These are phyloP conservation scores for Noctua fimbriata DNA, from an alignment of 2,888 invertebrate genomes.

Conservation along the genomic window DNA sequence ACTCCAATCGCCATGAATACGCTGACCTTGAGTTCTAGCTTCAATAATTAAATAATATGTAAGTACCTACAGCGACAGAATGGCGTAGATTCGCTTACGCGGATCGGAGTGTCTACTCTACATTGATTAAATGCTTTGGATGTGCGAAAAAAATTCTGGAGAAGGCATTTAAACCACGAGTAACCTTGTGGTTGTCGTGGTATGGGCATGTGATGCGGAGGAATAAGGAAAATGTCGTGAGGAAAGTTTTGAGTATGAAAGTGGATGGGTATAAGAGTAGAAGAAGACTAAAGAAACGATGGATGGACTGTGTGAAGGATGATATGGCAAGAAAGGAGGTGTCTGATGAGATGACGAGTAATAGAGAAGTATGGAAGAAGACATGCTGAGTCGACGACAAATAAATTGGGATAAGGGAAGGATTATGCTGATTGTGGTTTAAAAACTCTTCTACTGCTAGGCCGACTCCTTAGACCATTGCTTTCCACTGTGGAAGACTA, in stretches of 20 bases:
- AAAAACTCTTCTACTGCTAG: background rate
- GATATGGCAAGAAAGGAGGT: no score
- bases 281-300: no score
- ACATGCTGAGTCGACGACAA: background rate
- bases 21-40: background rate
- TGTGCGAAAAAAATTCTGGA: constrained; percentile 22
- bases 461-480: background rate
- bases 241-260: no score
- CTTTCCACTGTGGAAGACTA: background rate
- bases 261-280: no score
- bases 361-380: background rate
- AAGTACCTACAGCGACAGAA: background rate
- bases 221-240: no score
- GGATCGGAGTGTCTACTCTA: background rate
- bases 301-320: no score
- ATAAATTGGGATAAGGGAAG: background rate
- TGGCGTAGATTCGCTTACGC: constrained; percentile 1
- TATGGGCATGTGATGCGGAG: no score
- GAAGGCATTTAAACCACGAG: background rate
- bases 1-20: background rate
- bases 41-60: background rate
- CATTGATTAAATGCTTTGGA: constrained; percentile 8
- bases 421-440: background rate
- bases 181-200: no score
- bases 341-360: background rate